A percentile compares a stretch with the other conserved stretches of the same genome.
Conservation (phyloP, 1,140 invertebrate genomes). For the Pteromalus puparum region DNA sequence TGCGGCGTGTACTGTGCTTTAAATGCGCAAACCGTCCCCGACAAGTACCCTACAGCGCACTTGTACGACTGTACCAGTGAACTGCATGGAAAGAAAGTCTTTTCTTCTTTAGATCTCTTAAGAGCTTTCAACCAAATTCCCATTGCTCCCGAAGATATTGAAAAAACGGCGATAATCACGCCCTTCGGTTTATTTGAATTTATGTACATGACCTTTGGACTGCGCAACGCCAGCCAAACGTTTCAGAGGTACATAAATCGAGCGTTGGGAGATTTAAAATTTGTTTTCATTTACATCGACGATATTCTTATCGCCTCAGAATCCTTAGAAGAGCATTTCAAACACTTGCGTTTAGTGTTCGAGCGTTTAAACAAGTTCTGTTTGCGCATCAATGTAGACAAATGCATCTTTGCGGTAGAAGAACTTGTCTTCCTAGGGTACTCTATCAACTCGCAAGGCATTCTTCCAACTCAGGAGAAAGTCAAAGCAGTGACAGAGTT, state of each 20-base stretch:
- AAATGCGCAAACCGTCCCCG: conserved; percentile 58
- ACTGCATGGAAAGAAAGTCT: background rate
- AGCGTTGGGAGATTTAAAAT: too few species aligned
- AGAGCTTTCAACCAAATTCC: too few species aligned
- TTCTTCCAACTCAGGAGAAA: too few species aligned
- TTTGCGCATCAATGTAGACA: background rate
- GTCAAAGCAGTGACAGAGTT: too few species aligned
- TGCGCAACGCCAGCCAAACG: background rate
- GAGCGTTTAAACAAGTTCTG: background rate
- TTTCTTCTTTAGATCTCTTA: too few species aligned
- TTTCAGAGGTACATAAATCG: background rate
- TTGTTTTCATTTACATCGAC: background rate
- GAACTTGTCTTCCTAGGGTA: background rate
- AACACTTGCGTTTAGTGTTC: background rate
- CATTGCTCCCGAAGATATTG: background rate
- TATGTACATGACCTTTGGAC: background rate
- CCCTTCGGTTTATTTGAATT: too few species aligned
- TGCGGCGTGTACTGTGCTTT: conserved; percentile 58
- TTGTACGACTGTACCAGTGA: background rate
- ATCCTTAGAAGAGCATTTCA: background rate
- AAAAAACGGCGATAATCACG: background rate
- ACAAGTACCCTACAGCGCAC: conserved; percentile 33
- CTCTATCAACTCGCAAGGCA: too few species aligned
- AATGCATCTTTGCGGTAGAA: background rate
- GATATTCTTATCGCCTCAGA: background rate